Evolutionary conservation across 2,797 vertebrate species (phyloP), one percentile per base, ranked within the genome.

Genomic region (Enteromius thamalakanensis): DNA sequence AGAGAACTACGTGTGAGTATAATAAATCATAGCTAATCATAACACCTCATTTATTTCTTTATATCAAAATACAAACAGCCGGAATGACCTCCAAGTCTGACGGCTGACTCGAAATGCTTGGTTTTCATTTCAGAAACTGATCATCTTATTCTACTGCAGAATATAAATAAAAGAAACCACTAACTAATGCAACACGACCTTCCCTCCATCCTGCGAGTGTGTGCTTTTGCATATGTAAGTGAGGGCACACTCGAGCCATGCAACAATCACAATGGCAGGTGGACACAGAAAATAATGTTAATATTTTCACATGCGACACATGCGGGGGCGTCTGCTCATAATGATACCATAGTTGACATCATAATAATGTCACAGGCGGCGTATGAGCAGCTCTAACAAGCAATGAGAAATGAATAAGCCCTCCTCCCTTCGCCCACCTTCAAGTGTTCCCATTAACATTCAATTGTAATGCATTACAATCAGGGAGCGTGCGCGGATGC

Each of bases 401-500:
- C 86, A 71, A 75, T 62, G 29, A 75, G 79, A 65, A 86, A 88
- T 87, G 82, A 85, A 92, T 91, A 86, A 91, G 86, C 86, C 62
- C 87, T 76, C 67, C 76, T 69, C 80, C 70, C 70, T 83, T 85
- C 83, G 79, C 86, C 91, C 89, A 90, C 90, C 86, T 91, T 89
- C 87, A 87, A 88, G 89, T 86, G 58, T 82, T 87, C 86, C 87
- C 84, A 91, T 93, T 92, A 92, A 89, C 90, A 91, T 88, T 91
- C 89, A 91, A 90, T 90, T 89, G 89, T 91, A 90, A 91, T 84
- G 90, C 93, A 91, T 93, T 90, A 91, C 91, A 94, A 93, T 94
- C 93, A 94, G 89, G 86, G 67, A 93, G 89, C 88, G 78, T 87
- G 92, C 87, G 87, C 84, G 90, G 89, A 93, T 91, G 91, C 90